Base-by-base conservation (phyloP, 2,113 vertebrate genomes). In the Marmota flaviventris region DNA sequence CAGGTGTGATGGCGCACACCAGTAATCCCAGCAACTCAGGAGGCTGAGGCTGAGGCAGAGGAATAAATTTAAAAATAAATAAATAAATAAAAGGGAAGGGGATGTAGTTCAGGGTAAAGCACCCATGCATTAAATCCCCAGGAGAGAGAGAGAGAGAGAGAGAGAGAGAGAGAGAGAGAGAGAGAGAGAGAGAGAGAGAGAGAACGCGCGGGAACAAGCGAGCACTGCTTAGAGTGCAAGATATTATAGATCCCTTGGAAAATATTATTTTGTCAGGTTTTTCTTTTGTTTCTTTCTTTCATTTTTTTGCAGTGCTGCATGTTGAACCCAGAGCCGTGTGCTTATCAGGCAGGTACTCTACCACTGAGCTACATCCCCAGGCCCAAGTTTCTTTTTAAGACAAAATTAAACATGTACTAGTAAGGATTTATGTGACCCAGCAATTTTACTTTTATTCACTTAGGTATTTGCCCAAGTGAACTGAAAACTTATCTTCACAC, bases 391-490 rank as follows among this genome's bases (percentile, higher is more conserved):
- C 63, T 69, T 63, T 53, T 58, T 17, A n/a, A 85, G 48, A 63
- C 85, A 65, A 94, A 81, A 72, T 73, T 85, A 85, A 85, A 75
- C 20, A 58, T 81, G 39, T 18, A 65, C 45, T 90, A 79, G 65
- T 70, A 86, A 69, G 93, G 25, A 67, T 9, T 81, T 75, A 90
- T 56, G 51, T 56, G 48, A 63, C 42, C 58, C 37, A 69, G 65
- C 13, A 56, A 75, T 86, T 70, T 83, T 89, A 53, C 48, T 82
- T 51, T 76, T 83, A 78, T 25, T 65, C 27, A 39, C 42, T 89
- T 89, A 89, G 85, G 29, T 73, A 78, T 89, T 51, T 77, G 45
- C 53, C 27, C 73, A 73, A n/a, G n/a, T 89, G n/a, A 93, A 86
- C 13, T 77, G 72, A 87, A 97, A 83, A 76, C 24, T 61, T 91